These are phyloP conservation scores for Acleris cristana DNA, from an alignment of 2,888 invertebrate species.

Conservation along the genomic window DNA sequence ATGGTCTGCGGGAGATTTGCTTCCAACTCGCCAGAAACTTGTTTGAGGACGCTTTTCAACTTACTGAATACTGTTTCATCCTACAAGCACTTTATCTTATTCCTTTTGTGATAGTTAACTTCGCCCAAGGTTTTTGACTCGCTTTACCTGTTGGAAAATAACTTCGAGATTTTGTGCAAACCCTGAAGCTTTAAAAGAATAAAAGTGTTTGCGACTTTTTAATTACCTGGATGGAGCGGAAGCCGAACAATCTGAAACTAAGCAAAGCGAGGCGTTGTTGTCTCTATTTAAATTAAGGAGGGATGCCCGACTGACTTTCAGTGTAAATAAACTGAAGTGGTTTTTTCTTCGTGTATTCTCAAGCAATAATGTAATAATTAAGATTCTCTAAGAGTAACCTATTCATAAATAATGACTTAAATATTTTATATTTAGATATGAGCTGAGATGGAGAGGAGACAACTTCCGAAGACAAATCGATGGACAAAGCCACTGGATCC, in stretches of 20 bases:
- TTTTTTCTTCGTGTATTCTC: slow-evolving; percentile 62
- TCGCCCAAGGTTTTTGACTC: slow-evolving; percentile 37
- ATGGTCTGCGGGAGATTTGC: slow-evolving; percentile 68
- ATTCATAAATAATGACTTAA: no score
- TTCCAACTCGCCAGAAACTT: slow-evolving; percentile 59
- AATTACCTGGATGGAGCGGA: slow-evolving; percentile 13
- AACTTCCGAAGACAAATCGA: no score
- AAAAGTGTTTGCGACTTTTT: slow-evolving; percentile 26
- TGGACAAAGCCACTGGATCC: no score
- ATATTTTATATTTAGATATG: no score
- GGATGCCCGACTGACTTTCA: slow-evolving; percentile 8
- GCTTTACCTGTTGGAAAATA: slow-evolving; percentile 34
- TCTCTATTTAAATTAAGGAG: slow-evolving; percentile 7
- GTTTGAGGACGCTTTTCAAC: slow-evolving; percentile 61
- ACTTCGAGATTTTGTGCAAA: slow-evolving; percentile 21
- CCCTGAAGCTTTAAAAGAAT: slow-evolving; percentile 23
- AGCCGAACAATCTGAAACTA: not conserved
- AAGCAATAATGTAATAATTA: slow-evolving; percentile 57
- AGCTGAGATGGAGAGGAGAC: no score
- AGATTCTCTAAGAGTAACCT: not conserved
- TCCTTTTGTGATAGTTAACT: slow-evolving; percentile 50
- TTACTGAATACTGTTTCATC: slow-evolving; percentile 56
- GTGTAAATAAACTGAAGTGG: slow-evolving; percentile 9
- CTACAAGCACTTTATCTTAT: slow-evolving; percentile 51
- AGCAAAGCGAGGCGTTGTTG: slow-evolving; percentile 9